Evolutionary conservation across 2,797 vertebrate genomes (phyloP), one percentile per base, ranked within the genome.

Genomic region (Oreortyx pictus): DNA sequence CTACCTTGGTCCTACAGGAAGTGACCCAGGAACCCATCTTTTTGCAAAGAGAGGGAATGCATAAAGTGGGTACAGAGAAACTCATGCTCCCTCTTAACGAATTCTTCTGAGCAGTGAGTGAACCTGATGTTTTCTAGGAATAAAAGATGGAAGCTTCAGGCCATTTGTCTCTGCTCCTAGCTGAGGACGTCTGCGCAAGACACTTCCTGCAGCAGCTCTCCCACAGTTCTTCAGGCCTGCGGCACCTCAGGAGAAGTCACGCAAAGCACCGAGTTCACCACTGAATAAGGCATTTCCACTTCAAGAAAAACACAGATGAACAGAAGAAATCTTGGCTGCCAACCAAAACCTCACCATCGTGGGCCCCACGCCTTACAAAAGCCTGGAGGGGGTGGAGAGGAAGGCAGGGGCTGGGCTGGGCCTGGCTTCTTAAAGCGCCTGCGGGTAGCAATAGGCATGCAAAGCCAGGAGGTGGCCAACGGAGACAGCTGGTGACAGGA

Each of bases 181-280:
- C 33, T 16, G 17, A 27, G 43, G 24, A 83, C 50, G 33, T 33
- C 29, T 22, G 54, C 7, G 11, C 54, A n/a, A 3, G 25, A 7
- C 24, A 12, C 8, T 31, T 22, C 9, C 1, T 0, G 5, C 27
- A 57, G 65, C 23, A 46, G 11, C 7, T 20, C 41, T 59, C 22
- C 19, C 2, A 25, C n/a, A 56, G 8, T 10, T 13, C 11, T 0
- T 1, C 35, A 22, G 43, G 7, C 7, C 31, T 19, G 14, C 12
- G 2, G 39, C 24, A 3, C 43, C 11, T 50, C 7, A 2, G 11
- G 1, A 54, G 7, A 41, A 7, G 3, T 1, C 0, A 0, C 0
- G 2, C 18, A 0, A 14, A 66, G 9, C 2, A 24, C 31, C n/a
- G 0, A 22, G 8, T 3, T 19, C 27, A 18, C 14, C 9, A 0